These are phyloP conservation scores for Poeciliopsis retropinna DNA, from an alignment of 2,113 vertebrate species.

Conservation along the genomic window DNA sequence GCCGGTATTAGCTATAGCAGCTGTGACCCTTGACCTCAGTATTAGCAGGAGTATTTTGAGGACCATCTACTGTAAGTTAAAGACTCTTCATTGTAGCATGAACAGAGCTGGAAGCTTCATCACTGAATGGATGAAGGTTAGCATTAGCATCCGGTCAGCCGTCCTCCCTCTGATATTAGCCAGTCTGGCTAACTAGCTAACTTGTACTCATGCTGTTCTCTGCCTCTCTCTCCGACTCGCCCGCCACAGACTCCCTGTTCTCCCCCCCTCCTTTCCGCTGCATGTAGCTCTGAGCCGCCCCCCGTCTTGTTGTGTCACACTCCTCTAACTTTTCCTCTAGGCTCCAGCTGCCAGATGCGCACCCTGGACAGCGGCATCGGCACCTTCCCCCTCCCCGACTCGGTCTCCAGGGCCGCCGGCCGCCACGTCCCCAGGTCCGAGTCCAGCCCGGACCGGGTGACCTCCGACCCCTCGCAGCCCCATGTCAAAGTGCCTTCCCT, in stretches of 20 bases:
- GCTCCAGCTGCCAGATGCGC: slow-evolving; percentile 91
- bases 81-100: no score
- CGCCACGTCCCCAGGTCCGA: slow-evolving; percentile 82
- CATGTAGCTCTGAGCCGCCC: slow-evolving; percentile 61
- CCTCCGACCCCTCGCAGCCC: slow-evolving; percentile 43
- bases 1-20: no score
- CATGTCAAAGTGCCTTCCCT: slow-evolving; percentile 86
- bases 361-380: slow-evolving; percentile 96
- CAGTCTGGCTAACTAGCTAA: no score
- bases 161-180: no score
- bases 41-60: no score
- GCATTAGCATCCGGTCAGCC: no score
- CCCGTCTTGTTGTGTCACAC: slow-evolving; percentile 38
- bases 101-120: no score
- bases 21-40: no score
- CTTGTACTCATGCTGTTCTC: slow-evolving; percentile 7
- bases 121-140: no score
- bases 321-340: slow-evolving; percentile 78
- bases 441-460: slow-evolving; percentile 65
- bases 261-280: slow-evolving; percentile 68
- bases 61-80: no score
- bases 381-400: slow-evolving; percentile 91
- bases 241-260: slow-evolving; percentile 57
- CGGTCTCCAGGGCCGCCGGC: slow-evolving; percentile 79
- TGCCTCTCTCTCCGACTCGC: slow-evolving; percentile 29